Conservation (phyloP, 2,888 invertebrate species). For the Xestia xanthographa region DNA sequence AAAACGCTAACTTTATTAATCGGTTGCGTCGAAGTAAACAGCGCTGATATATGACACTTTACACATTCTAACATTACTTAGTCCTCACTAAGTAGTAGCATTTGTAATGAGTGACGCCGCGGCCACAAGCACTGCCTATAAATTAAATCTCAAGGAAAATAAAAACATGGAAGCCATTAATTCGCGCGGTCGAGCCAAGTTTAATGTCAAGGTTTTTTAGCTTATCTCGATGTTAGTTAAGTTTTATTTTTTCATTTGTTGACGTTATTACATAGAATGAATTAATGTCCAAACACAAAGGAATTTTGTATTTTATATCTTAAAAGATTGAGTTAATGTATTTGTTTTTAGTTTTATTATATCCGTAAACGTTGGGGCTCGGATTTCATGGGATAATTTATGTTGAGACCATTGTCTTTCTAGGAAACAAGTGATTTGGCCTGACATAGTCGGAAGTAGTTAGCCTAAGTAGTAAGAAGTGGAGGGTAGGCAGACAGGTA, state of each 20-base stretch:
- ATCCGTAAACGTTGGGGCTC: conserved; percentile 41
- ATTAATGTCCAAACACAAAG: conserved; percentile 79
- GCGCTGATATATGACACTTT: conserved; percentile 88
- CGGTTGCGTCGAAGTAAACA: conserved; percentile 81
- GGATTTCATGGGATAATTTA: conserved; percentile 39
- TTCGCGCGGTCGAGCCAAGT: conserved; percentile 90
- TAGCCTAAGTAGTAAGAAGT: conserved; percentile 12
- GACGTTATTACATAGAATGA: conserved; percentile 84
- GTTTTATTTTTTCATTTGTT: conserved; percentile 86
- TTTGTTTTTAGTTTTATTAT: conserved; percentile 60
- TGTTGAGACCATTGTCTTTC: conserved; percentile 10
- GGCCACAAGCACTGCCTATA: conserved; percentile 86
- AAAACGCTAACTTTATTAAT: conserved; percentile 82
- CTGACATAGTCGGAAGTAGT: conserved; percentile 12
- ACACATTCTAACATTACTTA: conserved; percentile 87
- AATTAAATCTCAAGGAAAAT: conserved; percentile 91
- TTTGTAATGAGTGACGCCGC: conserved; percentile 88
- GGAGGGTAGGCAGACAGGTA: conserved; percentile 33
- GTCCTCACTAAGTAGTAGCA: conserved; percentile 84
- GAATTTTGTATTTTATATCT: conserved; percentile 71
- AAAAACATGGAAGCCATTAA: conserved; percentile 91
- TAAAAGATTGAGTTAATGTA: conserved; percentile 53
- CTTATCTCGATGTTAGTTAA: conserved; percentile 89
- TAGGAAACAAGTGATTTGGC: conserved; percentile 7
- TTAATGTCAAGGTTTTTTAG: conserved; percentile 90